Conservation (phyloP, 2,113 vertebrate genomes). For the Natator depressus region DNA sequence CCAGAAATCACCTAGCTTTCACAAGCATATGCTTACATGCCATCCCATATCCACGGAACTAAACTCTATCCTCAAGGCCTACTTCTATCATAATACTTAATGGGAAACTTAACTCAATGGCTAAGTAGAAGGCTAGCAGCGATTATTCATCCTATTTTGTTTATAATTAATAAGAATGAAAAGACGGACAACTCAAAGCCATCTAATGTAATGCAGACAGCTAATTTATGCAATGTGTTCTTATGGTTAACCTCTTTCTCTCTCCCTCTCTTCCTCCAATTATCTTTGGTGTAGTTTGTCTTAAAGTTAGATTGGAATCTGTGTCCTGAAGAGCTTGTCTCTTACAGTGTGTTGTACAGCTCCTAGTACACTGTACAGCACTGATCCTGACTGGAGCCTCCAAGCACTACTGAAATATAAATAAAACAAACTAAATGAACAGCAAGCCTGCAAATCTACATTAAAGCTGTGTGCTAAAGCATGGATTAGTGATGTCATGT, state of each 20-base stretch:
- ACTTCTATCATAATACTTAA: neutral
- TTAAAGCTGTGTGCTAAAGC: neutral
- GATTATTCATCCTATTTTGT: neutral
- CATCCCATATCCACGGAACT: neutral
- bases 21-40: neutral
- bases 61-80: neutral
- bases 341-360: accelerated
- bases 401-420: neutral
- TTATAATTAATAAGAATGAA: no score
- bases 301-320: neutral
- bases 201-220: neutral
- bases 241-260: neutral
- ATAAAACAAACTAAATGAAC: neutral
- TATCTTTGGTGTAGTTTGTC: neutral
- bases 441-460: neutral
- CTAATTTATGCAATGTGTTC: neutral
- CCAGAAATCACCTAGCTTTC: neutral
- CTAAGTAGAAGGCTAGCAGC: neutral
- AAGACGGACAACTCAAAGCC: neutral
- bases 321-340: neutral
- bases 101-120: neutral
- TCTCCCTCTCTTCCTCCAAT: neutral
- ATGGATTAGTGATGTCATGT: neutral
- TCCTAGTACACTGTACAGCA: neutral
- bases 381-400: neutral